A percentile compares a stretch with the other conserved stretches of the same genome.
These are phyloP conservation scores for Acanthacorydalis orientalis DNA, from an alignment of 2,888 invertebrate genomes.

Conservation along the genomic window DNA sequence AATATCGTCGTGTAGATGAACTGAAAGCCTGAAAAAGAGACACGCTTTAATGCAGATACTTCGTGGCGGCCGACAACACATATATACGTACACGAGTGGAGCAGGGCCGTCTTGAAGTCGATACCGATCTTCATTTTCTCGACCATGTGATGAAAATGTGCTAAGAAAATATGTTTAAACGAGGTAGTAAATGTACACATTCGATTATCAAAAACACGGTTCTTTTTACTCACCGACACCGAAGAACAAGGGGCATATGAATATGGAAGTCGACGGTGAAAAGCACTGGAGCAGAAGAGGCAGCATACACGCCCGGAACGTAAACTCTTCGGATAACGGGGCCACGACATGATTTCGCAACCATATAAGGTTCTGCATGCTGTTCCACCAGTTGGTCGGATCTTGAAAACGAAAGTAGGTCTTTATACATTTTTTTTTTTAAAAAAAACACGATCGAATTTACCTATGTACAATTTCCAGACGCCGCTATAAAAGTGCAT, in stretches of 20 bases:
- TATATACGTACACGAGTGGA: slow-evolving; percentile 49
- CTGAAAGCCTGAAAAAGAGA: slow-evolving; percentile 53
- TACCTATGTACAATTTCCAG: slow-evolving; percentile 52
- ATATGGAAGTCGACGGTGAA: slow-evolving; percentile 53
- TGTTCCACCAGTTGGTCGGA: slow-evolving; percentile 52
- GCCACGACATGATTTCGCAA: slow-evolving; percentile 79
- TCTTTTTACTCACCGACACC: slow-evolving; percentile 53
- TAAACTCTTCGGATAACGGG: slow-evolving; percentile 89
- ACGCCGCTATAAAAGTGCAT: slow-evolving; percentile 53
- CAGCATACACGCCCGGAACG: slow-evolving; percentile 89
- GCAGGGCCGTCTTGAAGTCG: slow-evolving; percentile 47
- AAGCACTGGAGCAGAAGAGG: slow-evolving; percentile 75
- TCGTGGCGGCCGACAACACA: background rate
- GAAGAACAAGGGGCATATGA: slow-evolving; percentile 80
- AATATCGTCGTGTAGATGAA: slow-evolving; percentile 82
- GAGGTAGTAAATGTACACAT: background rate
- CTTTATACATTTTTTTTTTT: background rate
- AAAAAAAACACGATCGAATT: slow-evolving; percentile 11
- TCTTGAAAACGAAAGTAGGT: slow-evolving; percentile 30
- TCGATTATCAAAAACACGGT: background rate
- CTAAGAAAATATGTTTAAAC: slow-evolving; percentile 40
- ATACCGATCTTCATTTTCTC: slow-evolving; percentile 60
- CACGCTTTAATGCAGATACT: slow-evolving; percentile 9
- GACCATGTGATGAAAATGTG: slow-evolving; percentile 82
- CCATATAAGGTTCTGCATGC: slow-evolving; percentile 62